Conservation (phyloP, 2,888 invertebrate species). For the Aphodius granarius region DNA sequence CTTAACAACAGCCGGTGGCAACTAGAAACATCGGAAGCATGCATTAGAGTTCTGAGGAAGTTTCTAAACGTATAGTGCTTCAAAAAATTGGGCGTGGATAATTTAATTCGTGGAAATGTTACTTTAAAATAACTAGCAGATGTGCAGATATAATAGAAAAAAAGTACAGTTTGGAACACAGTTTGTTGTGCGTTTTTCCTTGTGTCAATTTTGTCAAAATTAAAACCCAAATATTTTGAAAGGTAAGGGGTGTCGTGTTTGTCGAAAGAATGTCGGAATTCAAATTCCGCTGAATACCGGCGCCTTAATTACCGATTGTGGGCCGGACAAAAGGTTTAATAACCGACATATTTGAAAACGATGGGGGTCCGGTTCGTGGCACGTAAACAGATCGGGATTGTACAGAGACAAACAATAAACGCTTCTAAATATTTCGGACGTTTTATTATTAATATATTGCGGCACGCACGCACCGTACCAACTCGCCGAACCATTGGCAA, state of each 20-base stretch:
- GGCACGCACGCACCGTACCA: constrained; percentile 6
- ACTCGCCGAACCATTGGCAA: background rate
- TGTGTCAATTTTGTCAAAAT: background rate
- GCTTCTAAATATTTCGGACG: constrained; percentile 5
- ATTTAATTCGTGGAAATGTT: background rate
- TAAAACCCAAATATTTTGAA: background rate
- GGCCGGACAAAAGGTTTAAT: constrained; percentile 44
- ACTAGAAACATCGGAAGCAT: background rate
- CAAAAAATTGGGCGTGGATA: background rate
- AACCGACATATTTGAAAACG: constrained; percentile 39
- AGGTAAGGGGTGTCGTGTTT: background rate
- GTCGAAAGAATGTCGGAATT: background rate
- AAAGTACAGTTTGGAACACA: background rate
- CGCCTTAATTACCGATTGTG: constrained; percentile 44
- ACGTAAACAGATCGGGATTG: constrained; percentile 9
- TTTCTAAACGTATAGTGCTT: background rate
- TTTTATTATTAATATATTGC: constrained; percentile 8
- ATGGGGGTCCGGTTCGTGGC: background rate
- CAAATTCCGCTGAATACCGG: constrained; percentile 28
- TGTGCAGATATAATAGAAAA: background rate
- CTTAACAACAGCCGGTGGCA: background rate
- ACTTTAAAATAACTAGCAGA: background rate
- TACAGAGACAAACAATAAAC: constrained; percentile 6
- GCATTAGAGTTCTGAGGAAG: background rate
- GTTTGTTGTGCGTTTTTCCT: background rate